Percentiles rank a stretch among this genome's conserved stretches.
Evolutionary conservation across 2,888 invertebrate species (phyloP).

Genomic region (Andrena dorsata): DNA sequence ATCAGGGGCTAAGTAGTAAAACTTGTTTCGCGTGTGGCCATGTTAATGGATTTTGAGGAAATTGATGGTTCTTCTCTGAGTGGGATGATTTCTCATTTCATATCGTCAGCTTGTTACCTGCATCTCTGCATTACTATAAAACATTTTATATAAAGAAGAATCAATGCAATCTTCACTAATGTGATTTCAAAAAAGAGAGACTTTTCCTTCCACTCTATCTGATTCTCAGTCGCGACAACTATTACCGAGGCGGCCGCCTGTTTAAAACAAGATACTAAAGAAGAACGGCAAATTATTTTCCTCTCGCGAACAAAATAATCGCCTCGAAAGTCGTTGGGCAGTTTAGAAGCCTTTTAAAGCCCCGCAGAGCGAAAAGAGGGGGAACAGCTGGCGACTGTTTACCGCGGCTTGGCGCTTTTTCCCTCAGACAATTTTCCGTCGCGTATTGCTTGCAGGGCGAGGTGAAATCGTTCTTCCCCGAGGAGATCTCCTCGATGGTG

Average conservation of each 20-base stretch:
- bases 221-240: too few species aligned
- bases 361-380: neutral
- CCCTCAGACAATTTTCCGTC: constrained; percentile 39
- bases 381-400: constrained; percentile 10
- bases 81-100: too few species aligned
- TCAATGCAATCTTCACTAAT: too few species aligned
- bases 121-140: too few species aligned
- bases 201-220: too few species aligned
- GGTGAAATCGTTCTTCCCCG: constrained; percentile 91
- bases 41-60: neutral
- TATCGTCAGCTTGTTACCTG: too few species aligned
- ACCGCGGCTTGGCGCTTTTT: constrained; percentile 4
- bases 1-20: neutral
- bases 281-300: neutral
- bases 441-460: constrained; percentile 86
- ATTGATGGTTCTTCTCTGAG: neutral
- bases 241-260: too few species aligned
- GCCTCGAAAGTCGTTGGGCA: neutral
- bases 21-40: neutral
- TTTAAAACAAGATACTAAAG: too few species aligned
- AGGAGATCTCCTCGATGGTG: constrained; percentile 95
- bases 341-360: neutral
- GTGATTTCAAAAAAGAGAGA: too few species aligned
- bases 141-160: too few species aligned
- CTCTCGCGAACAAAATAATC: neutral